Percentiles rank a stretch among this genome's conserved stretches.
phyloP scores from a whole-genome alignment of 2,888 invertebrate genomes.

The Arge pagana region DNA sequence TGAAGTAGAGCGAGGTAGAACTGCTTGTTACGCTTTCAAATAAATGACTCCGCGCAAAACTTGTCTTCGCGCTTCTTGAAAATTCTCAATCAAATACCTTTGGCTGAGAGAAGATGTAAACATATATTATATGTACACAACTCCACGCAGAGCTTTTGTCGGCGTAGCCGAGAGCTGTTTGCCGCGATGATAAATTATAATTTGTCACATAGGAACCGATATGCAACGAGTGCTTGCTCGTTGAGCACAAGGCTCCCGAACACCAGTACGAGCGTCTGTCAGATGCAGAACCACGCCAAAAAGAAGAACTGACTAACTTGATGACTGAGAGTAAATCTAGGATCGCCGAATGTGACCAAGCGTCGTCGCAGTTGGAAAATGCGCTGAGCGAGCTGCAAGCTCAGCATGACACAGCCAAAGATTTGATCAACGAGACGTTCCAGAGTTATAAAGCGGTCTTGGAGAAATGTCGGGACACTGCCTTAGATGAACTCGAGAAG shows the following conservation, averaged over 20 bases:
- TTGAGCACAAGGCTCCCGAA: slow-evolving; percentile 79
- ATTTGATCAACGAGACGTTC: slow-evolving; percentile 79
- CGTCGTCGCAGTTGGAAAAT: slow-evolving; percentile 75
- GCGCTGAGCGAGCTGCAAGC: slow-evolving; percentile 84
- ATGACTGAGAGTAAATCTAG: slow-evolving; percentile 78
- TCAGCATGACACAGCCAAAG: slow-evolving; percentile 84
- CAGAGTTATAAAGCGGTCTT: slow-evolving; percentile 80
- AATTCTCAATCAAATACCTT: too few species aligned
- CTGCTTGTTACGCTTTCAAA: too few species aligned
- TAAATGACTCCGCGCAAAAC: too few species aligned
- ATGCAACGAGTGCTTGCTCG: slow-evolving; percentile 84
- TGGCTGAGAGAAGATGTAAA: too few species aligned
- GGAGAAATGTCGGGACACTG: slow-evolving; percentile 78
- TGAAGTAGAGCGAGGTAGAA: too few species aligned
- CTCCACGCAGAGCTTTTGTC: too few species aligned
- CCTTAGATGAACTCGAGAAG: slow-evolving; percentile 73
- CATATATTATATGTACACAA: too few species aligned
- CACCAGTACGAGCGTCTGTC: slow-evolving; percentile 84
- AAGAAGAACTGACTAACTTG: slow-evolving; percentile 76
- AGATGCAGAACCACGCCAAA: slow-evolving; percentile 78
- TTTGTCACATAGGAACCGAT: slow-evolving; percentile 69
- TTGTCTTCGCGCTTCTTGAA: too few species aligned
- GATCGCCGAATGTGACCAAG: slow-evolving; percentile 76
- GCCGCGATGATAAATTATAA: too few species aligned
- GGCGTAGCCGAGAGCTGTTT: too few species aligned